Evolutionary conservation across 1,140 invertebrate genomes (phyloP).

Genomic region (Meloidogyne chitwoodi): DNA sequence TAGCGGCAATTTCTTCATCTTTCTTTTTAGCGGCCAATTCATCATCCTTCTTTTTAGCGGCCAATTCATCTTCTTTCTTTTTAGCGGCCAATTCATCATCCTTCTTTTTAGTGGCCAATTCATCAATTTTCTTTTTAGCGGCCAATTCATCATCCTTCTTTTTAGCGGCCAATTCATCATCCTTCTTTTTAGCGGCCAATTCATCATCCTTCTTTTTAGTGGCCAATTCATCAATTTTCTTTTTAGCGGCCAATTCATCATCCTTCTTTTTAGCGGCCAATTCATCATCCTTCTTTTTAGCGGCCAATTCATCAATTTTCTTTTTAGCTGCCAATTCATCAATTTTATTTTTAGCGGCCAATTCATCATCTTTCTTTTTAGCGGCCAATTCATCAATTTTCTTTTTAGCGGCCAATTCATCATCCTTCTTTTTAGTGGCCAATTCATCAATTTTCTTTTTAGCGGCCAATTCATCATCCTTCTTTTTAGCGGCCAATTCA

Average conservation of each 20-base stretch:
- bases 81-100: not conserved
- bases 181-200: not conserved
- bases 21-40: not conserved
- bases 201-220: not conserved
- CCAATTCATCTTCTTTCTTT: not conserved
- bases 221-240: not conserved
- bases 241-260: not conserved
- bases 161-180: not conserved
- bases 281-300: not conserved
- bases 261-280: not conserved
- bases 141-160: not conserved
- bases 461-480: not conserved
- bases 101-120: not conserved
- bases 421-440: not conserved
- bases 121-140: not conserved
- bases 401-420: not conserved
- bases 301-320: not conserved
- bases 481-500: not conserved
- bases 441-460: not conserved
- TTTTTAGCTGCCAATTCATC: not conserved
- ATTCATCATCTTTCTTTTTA: not conserved
- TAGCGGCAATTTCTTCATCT: not conserved
- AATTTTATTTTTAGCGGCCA: slow-evolving; percentile 11
- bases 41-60: not conserved
- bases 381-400: slow-evolving; percentile 2